Evolutionary conservation across 2,888 invertebrate genomes (phyloP), one percentile per base, ranked within the genome.

Genomic region (Odiellus spinosus): DNA sequence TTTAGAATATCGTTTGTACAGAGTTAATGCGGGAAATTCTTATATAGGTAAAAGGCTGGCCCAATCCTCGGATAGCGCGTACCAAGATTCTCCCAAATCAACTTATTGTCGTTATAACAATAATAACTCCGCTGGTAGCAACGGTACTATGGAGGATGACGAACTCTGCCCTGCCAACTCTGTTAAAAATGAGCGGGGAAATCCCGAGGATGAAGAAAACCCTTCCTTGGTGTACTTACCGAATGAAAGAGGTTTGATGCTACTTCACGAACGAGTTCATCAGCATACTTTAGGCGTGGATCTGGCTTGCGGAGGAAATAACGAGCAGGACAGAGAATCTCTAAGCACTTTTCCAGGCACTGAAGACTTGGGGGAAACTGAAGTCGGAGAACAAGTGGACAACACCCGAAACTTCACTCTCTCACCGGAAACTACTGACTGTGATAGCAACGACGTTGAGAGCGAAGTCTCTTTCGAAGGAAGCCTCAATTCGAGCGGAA

Each of bases 391-490:
- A 63, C 55, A 64, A 61, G 46, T 49, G 33, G 51, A 50, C 20
- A 50, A 54, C 62, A 80, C 80, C 58, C 75, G 82, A 41, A 85
- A 85, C 64, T 87, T 87, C 67, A 84, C 86, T 19, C 75, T 88
- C 50, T 88, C 88, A 36, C 86, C 88, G 5, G 90, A 88, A 69
- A 84, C 85, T 51, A 90, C 87, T 49, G 90, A 90, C 68, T 86
- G 84, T 64, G 88, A 86, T 67, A 85, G 84, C 53, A 82, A 83
- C 64, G 85, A 85, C 63, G 73, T 84, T 59, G 84, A 85, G 66
- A 87, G 83, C 65, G 81, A 86, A 66, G 77, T 82, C 55, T 82
- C 82, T 41, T 48, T 56, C 19, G 65, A 65, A 49, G 64, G 63
- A 12, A 63, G 64, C 46, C 51, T 64, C 48, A 62, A 63, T 54